Evolutionary conservation across 2,888 invertebrate species (phyloP).

Genomic region (Apoda limacodes): DNA sequence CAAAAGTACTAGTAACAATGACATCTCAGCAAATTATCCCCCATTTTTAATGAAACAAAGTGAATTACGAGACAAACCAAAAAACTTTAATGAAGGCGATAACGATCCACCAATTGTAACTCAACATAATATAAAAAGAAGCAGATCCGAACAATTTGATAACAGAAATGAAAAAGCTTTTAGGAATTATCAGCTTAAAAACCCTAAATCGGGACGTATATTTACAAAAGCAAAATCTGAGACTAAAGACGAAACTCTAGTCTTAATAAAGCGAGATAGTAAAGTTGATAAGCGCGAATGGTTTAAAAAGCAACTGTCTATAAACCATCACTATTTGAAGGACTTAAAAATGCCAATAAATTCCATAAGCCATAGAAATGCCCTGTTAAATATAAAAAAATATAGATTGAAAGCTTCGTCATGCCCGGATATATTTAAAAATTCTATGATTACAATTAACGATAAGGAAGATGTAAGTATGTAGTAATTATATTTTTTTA

Average conservation of each 20-base stretch:
- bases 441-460: conserved; percentile 88
- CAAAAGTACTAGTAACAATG: conserved; percentile 30
- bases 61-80: conserved; percentile 10
- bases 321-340: conserved; percentile 77
- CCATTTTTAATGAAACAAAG: conserved; percentile 28
- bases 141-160: conserved; percentile 42
- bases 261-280: conserved; percentile 45
- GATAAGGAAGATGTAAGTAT: conserved; percentile 78
- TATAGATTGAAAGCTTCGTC: conserved; percentile 88
- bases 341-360: conserved; percentile 80
- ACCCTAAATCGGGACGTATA: conserved; percentile 28
- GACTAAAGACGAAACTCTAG: conserved; percentile 42
- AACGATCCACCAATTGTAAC: conserved; percentile 37
- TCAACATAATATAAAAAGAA: conserved; percentile 38
- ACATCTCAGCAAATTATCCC: conserved; percentile 35
- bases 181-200: conserved; percentile 36
- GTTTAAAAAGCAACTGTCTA: conserved; percentile 60
- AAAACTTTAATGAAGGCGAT: conserved; percentile 22
- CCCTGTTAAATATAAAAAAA: conserved; percentile 84
- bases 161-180: conserved; percentile 25
- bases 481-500: not conserved
- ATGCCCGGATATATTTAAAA: conserved; percentile 91
- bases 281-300: conserved; percentile 56
- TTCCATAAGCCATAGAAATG: conserved; percentile 87
- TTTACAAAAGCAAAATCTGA: conserved; percentile 37